phyloP scores from a whole-genome alignment of 2,113 vertebrate genomes.

The Mesocricetus auratus region DNA sequence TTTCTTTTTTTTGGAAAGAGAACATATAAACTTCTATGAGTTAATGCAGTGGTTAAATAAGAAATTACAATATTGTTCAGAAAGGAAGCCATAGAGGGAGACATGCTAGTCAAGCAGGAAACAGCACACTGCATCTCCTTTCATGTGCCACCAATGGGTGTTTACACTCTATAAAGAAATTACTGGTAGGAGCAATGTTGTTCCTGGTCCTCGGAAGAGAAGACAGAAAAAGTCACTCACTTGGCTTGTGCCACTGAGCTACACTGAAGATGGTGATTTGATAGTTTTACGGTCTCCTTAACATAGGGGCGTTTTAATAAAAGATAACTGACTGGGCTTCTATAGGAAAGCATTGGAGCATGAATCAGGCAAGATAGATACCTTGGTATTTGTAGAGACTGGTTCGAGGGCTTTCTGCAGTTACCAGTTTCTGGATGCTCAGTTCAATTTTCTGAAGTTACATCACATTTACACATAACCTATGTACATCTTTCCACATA shows the following conservation, averaged over 20 bases:
- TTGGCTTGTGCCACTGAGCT: neutral
- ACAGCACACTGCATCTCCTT: neutral
- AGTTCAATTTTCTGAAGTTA: neutral
- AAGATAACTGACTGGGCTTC: neutral
- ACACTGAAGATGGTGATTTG: neutral
- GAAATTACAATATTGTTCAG: neutral
- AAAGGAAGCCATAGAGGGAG: neutral
- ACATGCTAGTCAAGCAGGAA: neutral
- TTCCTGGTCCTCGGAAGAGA: neutral
- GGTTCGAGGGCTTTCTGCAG: neutral
- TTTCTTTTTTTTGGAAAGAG: neutral
- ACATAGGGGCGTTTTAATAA: neutral
- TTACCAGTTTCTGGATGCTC: neutral
- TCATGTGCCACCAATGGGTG: neutral
- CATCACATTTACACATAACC: neutral
- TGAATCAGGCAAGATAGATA: neutral
- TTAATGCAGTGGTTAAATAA: neutral
- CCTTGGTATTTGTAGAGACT: neutral
- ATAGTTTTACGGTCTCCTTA: neutral
- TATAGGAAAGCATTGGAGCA: neutral
- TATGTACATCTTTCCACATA: neutral
- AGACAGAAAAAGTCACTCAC: neutral
- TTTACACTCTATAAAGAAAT: neutral
- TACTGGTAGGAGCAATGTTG: neutral
- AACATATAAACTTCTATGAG: neutral